phyloP scores from a whole-genome alignment of 2,888 invertebrate genomes.

The Panopea generosa region DNA sequence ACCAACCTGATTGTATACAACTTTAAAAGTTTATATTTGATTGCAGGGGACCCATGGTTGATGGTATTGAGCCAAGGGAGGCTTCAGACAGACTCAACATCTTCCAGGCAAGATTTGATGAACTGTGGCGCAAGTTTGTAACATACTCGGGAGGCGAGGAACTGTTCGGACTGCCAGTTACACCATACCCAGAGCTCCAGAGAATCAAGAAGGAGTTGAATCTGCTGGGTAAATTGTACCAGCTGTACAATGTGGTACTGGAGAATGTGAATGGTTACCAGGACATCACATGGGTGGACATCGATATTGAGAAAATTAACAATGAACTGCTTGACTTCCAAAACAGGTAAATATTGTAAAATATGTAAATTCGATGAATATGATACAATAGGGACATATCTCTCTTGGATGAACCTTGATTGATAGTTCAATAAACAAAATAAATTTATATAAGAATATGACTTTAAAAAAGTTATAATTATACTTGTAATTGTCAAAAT shows the following conservation, averaged over 20 bases:
- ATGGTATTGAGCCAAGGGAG: constrained; percentile 95
- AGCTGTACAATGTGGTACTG: constrained; percentile 97
- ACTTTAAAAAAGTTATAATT: no score
- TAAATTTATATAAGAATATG: no score
- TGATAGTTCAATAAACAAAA: no score
- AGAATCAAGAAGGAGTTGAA: constrained; percentile 97
- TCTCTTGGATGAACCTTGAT: not conserved
- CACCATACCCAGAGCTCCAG: constrained; percentile 96
- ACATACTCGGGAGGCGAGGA: constrained; percentile 98
- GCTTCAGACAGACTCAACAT: constrained; percentile 96
- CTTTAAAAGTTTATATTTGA: not conserved
- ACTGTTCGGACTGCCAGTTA: constrained; percentile 95
- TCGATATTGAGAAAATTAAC: constrained; percentile 98
- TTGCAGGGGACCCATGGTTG: constrained; percentile 94
- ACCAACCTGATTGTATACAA: no score
- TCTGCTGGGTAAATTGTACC: constrained; percentile 97
- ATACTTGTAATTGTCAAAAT: no score
- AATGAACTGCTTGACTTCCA: constrained; percentile 99
- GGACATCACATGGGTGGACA: constrained; percentile 98
- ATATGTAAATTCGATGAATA: not conserved
- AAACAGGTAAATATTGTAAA: constrained; percentile 89
- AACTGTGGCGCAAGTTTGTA: constrained; percentile 97
- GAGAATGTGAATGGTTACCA: constrained; percentile 98
- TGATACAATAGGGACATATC: not conserved
- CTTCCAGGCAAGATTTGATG: constrained; percentile 93